Evolutionary conservation across 2,113 vertebrate species (phyloP).

Genomic region (Felis chaus): DNA sequence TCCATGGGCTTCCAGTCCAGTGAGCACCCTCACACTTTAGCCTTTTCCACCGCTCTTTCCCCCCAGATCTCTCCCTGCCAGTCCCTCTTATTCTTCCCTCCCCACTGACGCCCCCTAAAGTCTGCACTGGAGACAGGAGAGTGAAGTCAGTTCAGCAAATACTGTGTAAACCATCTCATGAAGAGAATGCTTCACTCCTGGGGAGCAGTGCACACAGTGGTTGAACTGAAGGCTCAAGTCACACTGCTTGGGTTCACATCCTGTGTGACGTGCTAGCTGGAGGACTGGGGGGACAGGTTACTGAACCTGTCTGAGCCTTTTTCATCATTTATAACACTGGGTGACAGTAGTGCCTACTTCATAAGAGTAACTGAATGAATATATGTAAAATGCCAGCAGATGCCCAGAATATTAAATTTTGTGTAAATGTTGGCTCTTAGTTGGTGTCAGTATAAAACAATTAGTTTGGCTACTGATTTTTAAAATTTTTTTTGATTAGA

Average conservation of each 20-base stretch:
- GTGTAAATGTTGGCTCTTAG: neutral
- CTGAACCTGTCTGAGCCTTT: neutral
- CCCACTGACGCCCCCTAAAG: neutral
- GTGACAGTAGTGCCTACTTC: neutral
- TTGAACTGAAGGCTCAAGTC: neutral
- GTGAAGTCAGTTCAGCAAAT: neutral
- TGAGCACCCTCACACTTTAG: neutral
- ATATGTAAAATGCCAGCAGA: neutral
- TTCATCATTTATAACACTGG: neutral
- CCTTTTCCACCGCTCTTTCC: neutral
- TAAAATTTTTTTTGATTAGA: constrained; percentile 36
- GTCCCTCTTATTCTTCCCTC: neutral
- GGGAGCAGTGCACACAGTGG: no score
- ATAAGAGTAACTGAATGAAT: neutral
- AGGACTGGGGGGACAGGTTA: neutral
- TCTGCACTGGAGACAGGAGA: neutral
- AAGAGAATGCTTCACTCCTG: neutral
- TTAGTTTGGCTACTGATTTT: neutral
- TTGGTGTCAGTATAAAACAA: neutral
- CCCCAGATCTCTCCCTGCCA: neutral
- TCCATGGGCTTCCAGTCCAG: neutral
- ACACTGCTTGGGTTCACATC: neutral
- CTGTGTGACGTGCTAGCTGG: neutral
- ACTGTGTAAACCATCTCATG: neutral
- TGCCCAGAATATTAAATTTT: neutral